Conservation (phyloP, 2,888 invertebrate genomes). For the Capitulum mitella region DNA sequence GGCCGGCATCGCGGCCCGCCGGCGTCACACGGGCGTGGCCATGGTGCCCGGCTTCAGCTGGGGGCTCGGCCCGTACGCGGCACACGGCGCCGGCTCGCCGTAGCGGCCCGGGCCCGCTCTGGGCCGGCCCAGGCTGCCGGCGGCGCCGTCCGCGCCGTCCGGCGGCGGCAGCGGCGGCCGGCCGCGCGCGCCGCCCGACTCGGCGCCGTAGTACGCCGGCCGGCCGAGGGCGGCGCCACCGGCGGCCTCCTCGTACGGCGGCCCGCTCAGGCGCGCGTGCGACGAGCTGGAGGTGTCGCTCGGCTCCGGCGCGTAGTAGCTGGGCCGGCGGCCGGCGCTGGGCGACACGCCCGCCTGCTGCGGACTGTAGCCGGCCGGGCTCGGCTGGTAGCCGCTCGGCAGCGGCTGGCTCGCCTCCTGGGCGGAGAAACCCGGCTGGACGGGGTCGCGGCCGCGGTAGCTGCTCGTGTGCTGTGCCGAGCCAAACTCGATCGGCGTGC, state of each 20-base stretch:
- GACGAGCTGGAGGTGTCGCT: background rate
- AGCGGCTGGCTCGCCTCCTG: background rate
- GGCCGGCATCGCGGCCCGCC: background rate
- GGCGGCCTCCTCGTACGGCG: background rate
- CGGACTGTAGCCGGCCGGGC: background rate
- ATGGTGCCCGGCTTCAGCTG: background rate
- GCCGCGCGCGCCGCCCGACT: background rate
- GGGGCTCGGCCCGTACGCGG: background rate
- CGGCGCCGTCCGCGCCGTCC: background rate
- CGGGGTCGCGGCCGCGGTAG: background rate
- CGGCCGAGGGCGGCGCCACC: background rate
- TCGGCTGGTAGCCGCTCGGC: background rate
- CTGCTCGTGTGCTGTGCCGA: background rate
- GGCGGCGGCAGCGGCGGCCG: background rate
- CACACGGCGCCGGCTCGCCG: background rate
- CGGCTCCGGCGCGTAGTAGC: background rate
- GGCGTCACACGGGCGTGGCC: background rate
- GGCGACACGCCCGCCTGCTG: background rate
- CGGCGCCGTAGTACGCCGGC: background rate
- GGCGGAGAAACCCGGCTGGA: background rate
- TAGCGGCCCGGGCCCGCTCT: background rate
- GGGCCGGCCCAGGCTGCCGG: background rate
- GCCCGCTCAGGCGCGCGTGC: background rate
- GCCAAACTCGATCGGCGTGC: constrained; percentile 1
- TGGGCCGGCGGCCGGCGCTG: background rate